Base-by-base conservation (phyloP, 2,797 vertebrate genomes). In the Lutjanus argentimaculatus region DNA sequence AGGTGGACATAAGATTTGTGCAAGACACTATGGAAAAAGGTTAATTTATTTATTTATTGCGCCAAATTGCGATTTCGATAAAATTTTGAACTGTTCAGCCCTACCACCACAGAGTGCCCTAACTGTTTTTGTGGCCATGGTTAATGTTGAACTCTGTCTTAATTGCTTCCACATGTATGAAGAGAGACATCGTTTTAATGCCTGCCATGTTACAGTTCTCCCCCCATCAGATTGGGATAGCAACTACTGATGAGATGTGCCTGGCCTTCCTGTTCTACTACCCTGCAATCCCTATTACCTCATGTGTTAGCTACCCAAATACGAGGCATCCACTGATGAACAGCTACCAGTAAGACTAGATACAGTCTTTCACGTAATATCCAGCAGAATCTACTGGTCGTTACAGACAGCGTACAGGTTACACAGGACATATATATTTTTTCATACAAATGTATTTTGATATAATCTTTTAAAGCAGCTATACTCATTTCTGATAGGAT, bases 201-300 rank as follows among this genome's bases (percentile, higher is more conserved):
- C 2, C 51, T 30, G 12, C 19, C 63, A 51, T 61, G 11, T 49
- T 62, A 58, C 7, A 30, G 40, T 67, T 55, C 46, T 36, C 55
- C 21, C 30, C 65, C n/a, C 46, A 72, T 62, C 80, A 96, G 95
- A 90, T 94, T 57, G 95, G 95, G 21, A 63, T 94, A 2, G 84
- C 78, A 19, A 95, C 92, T 17, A 88, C 73, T 8, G 75, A 89
- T 69, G 95, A 96, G 82, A 95, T 96, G 95, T 96, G 95, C 30
- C 66, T 95, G 73, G 94, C 94, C n/a, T 96, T 95, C 80, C 51
- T 96, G 1, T 62, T 80, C 45, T 95, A 94, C 76, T 96, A 95
- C 75, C 95, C 95, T n/a, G 92, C 86, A 11, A 85, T 92, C 55
- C 12, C 72, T 0, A 57, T 95, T 46, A n/a, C 48, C 15, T 0